Percentiles rank a stretch among this genome's conserved stretches.
These are phyloP conservation scores for Halcyon badia DNA, from an alignment of 2,797 vertebrate species.

Conservation along the genomic window DNA sequence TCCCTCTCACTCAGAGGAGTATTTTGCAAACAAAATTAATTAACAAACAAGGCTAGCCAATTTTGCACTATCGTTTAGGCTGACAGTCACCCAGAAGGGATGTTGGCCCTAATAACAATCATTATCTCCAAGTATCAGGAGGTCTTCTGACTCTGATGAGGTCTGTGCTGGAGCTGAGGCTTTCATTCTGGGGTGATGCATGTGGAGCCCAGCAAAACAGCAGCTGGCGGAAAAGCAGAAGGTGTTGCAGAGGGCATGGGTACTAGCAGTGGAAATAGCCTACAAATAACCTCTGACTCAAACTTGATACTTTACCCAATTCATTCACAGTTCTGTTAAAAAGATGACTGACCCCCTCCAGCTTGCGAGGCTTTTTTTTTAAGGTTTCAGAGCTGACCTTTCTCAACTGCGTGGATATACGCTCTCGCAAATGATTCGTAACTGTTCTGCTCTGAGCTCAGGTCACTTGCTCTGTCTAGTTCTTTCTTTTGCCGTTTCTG, in stretches of 20 bases:
- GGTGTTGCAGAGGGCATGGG: background rate
- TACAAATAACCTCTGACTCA: background rate
- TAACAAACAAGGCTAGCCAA: conserved; percentile 9
- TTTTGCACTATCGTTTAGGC: conserved; percentile 29
- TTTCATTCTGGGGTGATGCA: background rate
- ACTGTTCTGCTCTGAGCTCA: background rate
- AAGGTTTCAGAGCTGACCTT: background rate
- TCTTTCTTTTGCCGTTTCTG: background rate
- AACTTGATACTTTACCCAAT: background rate
- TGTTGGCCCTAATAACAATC: conserved; percentile 42
- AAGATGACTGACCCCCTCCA: background rate
- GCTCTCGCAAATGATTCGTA: background rate
- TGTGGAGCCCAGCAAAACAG: background rate
- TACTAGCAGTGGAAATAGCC: background rate
- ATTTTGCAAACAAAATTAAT: conserved; percentile 72
- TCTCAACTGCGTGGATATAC: background rate
- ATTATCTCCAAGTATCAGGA: conserved; percentile 23
- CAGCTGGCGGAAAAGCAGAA: background rate
- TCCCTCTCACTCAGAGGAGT: conserved; percentile 42
- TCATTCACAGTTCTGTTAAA: background rate
- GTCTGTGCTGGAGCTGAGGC: conserved; percentile 5
- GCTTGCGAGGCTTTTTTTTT: background rate
- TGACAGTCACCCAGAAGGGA: conserved; percentile 28
- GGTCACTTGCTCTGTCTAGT: background rate
- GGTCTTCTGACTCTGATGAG: conserved; percentile 19